Percentiles rank a stretch among this genome's conserved stretches.
Conservation (phyloP, 1,140 invertebrate genomes). For the Camponotus pennsylvanicus region DNA sequence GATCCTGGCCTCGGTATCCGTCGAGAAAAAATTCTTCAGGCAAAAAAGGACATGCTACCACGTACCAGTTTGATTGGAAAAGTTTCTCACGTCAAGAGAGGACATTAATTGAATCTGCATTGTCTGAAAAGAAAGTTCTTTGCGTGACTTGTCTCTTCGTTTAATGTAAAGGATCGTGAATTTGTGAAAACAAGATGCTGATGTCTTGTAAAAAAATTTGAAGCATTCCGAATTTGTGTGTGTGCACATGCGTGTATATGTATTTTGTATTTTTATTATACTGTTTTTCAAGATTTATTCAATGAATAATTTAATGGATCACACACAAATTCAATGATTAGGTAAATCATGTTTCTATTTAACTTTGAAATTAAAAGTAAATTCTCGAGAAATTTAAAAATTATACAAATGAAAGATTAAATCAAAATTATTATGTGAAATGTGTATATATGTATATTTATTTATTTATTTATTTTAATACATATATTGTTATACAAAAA, state of each 20-base stretch:
- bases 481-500: too few relatives aligned
- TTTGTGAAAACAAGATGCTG: conserved; percentile 17
- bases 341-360: conserved; percentile 13
- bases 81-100: conserved; percentile 72
- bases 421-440: conserved; percentile 8
- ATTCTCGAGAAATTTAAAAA: background rate
- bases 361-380: conserved; percentile 6
- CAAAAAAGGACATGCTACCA: conserved; percentile 59
- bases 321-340: background rate
- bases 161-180: conserved; percentile 28
- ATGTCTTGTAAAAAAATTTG: conserved; percentile 17
- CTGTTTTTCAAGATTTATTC: background rate
- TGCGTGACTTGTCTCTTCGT: background rate
- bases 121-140: conserved; percentile 55
- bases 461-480: background rate
- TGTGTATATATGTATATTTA: background rate
- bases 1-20: background rate
- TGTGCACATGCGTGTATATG: too few relatives aligned
- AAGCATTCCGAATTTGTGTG: background rate
- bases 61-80: conserved; percentile 80
- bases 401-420: conserved; percentile 1
- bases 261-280: background rate
- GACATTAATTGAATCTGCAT: conserved; percentile 80
- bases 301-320: conserved; percentile 27
- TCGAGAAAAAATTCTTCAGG: conserved; percentile 42